Evolutionary conservation across 2,888 invertebrate species (phyloP).

Genomic region (Drosophila niveifrons): DNA sequence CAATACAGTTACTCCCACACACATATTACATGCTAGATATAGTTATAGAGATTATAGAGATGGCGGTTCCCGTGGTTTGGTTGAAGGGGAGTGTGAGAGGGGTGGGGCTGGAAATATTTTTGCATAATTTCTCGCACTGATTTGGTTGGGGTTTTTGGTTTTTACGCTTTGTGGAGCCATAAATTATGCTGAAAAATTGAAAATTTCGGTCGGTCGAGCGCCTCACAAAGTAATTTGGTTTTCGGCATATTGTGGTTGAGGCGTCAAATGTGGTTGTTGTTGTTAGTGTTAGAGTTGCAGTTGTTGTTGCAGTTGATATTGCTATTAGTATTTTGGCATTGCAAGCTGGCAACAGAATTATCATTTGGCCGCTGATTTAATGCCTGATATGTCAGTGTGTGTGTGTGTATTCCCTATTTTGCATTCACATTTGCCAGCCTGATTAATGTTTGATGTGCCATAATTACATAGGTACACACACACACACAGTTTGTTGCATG

Average conservation of each 20-base stretch:
- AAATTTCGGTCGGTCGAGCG: conserved; percentile 21
- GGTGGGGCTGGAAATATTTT: conserved; percentile 70
- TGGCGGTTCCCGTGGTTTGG: conserved; percentile 52
- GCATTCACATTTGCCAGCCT: conserved; percentile 65
- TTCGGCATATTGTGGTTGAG: conserved; percentile 58
- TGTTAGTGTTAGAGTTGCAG: conserved; percentile 5
- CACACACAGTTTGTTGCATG: conserved; percentile 61
- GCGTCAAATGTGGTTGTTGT: conserved; percentile 45
- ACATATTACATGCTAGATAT: conserved; percentile 19
- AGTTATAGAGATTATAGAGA: conserved; percentile 42
- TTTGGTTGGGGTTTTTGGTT: conserved; percentile 69
- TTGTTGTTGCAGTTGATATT: conserved; percentile 25
- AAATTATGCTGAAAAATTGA: conserved; percentile 76
- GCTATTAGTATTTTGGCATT: conserved; percentile 23
- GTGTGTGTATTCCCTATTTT: conserved; percentile 33
- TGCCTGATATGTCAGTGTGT: conserved; percentile 15
- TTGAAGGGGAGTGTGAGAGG: too few species aligned
- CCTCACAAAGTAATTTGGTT: conserved; percentile 73
- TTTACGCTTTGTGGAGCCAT: conserved; percentile 74
- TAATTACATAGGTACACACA: conserved; percentile 68
- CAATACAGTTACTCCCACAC: conserved; percentile 5
- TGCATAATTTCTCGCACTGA: conserved; percentile 77
- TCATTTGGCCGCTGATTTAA: conserved; percentile 64
- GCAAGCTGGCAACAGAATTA: conserved; percentile 63
- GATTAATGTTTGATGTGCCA: conserved; percentile 78